Conservation (phyloP, 2,888 invertebrate genomes). For the Elmis aenea region DNA sequence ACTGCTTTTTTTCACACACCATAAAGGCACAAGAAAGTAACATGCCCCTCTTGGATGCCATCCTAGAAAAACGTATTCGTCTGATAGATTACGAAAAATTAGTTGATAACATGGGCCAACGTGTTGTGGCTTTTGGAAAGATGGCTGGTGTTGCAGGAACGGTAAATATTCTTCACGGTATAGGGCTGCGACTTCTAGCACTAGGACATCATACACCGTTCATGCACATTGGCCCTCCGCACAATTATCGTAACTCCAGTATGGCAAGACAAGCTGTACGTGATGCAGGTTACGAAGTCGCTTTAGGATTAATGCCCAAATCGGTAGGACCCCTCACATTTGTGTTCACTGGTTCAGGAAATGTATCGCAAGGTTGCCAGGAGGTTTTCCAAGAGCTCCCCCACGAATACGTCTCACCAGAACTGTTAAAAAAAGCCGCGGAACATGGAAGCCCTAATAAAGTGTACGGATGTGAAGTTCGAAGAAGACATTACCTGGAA, state of each 20-base stretch:
- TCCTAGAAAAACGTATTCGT: constrained; percentile 93
- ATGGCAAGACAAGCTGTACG: constrained; percentile 97
- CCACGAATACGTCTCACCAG: constrained; percentile 94
- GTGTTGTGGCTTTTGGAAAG: constrained; percentile 97
- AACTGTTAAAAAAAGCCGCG: constrained; percentile 90
- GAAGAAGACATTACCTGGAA: constrained; percentile 88
- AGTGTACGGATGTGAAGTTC: constrained; percentile 93
- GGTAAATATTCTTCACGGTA: constrained; percentile 96
- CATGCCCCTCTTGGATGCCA: constrained; percentile 94
- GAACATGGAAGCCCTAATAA: constrained; percentile 95
- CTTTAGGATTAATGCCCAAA: constrained; percentile 89
- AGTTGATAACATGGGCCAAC: constrained; percentile 79
- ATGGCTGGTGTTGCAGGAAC: constrained; percentile 98
- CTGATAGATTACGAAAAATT: constrained; percentile 97
- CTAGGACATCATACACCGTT: constrained; percentile 99
- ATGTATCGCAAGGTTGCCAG: constrained; percentile 88
- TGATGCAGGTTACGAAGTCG: constrained; percentile 98
- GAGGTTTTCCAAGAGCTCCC: constrained; percentile 96
- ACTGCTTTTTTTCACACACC: constrained; percentile 98
- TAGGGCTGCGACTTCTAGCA: constrained; percentile 88
- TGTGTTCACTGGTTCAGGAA: constrained; percentile 97
- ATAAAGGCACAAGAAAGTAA: constrained; percentile 99
- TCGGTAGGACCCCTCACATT: constrained; percentile 96
- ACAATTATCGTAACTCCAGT: constrained; percentile 96
- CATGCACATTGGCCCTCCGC: constrained; percentile 98